These are phyloP conservation scores for Pygocentrus nattereri DNA, from an alignment of 2,797 vertebrate species.

Conservation along the genomic window DNA sequence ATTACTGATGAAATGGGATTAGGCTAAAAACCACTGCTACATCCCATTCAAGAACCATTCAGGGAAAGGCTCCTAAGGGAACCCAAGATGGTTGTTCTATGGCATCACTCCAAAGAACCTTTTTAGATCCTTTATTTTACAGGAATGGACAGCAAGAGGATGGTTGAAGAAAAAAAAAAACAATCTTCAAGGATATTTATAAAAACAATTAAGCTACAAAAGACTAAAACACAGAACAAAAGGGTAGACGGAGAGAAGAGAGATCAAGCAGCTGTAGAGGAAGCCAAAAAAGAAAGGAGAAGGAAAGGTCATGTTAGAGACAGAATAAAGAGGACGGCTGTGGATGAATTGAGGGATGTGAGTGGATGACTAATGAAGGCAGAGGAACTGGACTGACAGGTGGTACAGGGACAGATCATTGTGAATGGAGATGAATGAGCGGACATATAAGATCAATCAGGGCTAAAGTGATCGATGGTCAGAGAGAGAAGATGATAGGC, in stretches of 20 bases:
- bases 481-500: background rate
- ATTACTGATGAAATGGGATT: too few species aligned
- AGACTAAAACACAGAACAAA: background rate
- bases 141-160: background rate
- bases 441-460: slow-evolving; percentile 4
- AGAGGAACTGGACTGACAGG: slow-evolving; percentile 43
- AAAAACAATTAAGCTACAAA: background rate
- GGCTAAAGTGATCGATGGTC: slow-evolving; percentile 1
- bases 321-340: background rate
- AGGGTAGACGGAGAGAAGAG: background rate
- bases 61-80: background rate
- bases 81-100: background rate
- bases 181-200: background rate
- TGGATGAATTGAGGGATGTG: slow-evolving; percentile 11
- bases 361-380: slow-evolving; percentile 46
- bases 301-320: background rate
- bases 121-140: too few species aligned
- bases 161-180: too few species aligned
- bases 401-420: slow-evolving; percentile 7
- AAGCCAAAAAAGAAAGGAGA: background rate
- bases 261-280: background rate
- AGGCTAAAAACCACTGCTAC: too few species aligned
- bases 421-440: slow-evolving; percentile 44
- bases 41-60: too few species aligned
- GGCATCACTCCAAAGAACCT: background rate